Evolutionary conservation across 2,888 invertebrate genomes (phyloP), one percentile per base, ranked within the genome.

Genomic region (Eristalinus sepulchralis): DNA sequence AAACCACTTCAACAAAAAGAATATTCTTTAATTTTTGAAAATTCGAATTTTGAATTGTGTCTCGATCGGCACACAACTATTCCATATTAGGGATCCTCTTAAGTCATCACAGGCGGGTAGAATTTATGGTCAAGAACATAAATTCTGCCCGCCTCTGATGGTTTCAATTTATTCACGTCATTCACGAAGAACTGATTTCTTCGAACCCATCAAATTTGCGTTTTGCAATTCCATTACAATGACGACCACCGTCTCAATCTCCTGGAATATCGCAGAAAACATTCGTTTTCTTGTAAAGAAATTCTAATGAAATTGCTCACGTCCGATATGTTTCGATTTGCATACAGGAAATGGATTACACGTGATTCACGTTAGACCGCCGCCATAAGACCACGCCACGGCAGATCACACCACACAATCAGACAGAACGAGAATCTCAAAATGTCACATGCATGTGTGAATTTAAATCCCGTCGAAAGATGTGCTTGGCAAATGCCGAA

Each of bases 341-440:
- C 57, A 57, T 57, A 57, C 57, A 57, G 57, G 57, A 57, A 57
- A 57, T 27, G 57, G 24, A 27, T 57, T 27, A 22, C 24, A 57
- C 57, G 57, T 57, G 57, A 57, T 57, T 57, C 57, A 57, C 57
- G 47, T 17, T 17, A 47, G 47, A 47, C 17, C 17, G 22, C 24
- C 57, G 10, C 9, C 57, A 27, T 13, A 13, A 39, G 39, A 39
- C 24, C 24, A 57, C 13, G 57, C 22, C 57, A 47, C 17, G 8
- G 47, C 17, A 17, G 47, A 47, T 47, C 47, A 1, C 8, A 47
- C 47, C 17, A 17, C n/a, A 11, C 39, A 39, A 39, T 39, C 47
- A 5, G 47, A 47, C 1, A 17, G 47, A 47, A 47, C 8, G 47
- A 47, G 17, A 47, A 47, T 47, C 47, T 17, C 47, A 47, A 17